Conservation (phyloP, 2,888 invertebrate species). For the Xanthorhoe designata region DNA sequence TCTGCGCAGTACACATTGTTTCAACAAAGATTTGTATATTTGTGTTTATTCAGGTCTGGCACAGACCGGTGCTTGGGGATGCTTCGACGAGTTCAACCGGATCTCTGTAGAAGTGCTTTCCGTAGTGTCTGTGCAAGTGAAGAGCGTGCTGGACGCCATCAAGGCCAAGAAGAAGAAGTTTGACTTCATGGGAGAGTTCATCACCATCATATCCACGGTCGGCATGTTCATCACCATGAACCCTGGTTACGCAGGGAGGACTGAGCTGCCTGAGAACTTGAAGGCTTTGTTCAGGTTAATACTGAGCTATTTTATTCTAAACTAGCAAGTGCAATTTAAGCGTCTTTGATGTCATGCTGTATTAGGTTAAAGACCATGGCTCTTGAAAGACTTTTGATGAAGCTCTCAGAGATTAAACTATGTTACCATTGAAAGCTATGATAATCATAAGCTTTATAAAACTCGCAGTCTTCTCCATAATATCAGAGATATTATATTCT, state of each 20-base stretch:
- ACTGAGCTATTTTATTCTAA: background rate
- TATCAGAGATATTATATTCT: constrained; percentile 21
- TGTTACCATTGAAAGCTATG: too few species aligned
- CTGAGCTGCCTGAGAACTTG: constrained; percentile 94
- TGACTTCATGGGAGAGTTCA: constrained; percentile 93
- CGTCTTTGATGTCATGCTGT: background rate
- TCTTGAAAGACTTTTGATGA: too few species aligned
- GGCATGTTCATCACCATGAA: constrained; percentile 99
- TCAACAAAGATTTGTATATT: too few species aligned
- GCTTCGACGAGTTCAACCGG: constrained; percentile 98
- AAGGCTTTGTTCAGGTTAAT: constrained; percentile 87
- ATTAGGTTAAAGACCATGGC: background rate
- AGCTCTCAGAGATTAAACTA: too few species aligned
- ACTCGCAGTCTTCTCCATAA: background rate
- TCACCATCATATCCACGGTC: constrained; percentile 90
- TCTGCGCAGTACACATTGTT: too few species aligned
- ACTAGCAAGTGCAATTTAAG: background rate
- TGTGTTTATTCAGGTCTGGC: constrained; percentile 86
- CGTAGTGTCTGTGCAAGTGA: constrained; percentile 97
- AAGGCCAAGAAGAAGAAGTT: constrained; percentile 92
- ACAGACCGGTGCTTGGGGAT: constrained; percentile 98
- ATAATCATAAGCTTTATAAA: too few species aligned
- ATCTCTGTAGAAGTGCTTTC: constrained; percentile 98
- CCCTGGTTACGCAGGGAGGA: constrained; percentile 97
- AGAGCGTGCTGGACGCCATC: constrained; percentile 94